Base-by-base conservation (phyloP, 1,140 invertebrate species). In the Formica selysi region DNA sequence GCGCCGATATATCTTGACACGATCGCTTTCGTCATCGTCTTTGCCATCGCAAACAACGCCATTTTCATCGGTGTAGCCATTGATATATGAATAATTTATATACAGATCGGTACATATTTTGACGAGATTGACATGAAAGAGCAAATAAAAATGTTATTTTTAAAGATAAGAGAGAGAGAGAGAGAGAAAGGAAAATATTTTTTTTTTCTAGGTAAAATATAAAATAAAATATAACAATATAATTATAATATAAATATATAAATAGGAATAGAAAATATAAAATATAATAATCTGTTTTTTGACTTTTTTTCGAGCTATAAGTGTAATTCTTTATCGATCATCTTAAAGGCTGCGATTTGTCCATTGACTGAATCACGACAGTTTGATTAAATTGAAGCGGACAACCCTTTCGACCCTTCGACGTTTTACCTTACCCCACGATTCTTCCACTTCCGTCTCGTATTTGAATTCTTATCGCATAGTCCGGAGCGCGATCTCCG, bases 401-500 rank as follows among this genome's bases (percentile, higher is more conserved):
- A 44, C 65, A 86, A 83, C 70, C 76, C 81, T 90, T 85, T 54
- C 54, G 48, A 44, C 51, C 54, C 19, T 78, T 67, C 16, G 62
- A 19, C 32, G 19, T 36, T 74, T 67, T 48, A 36, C 11, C 5
- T 26, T 22, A 51, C n/a, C 16, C n/a, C 13, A n/a, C n/a, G 48
- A 74, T 83, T 81, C 79, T 81, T 73, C 62, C 26, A 73, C 57
- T 65, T 88, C 48, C 68, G 76, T 22, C 79, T 73, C 61, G 85
- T 86, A 85, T 92, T 90, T 76, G 86, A 91, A 92, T 92, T 90
- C 87, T 89, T 92, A 91, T 93, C 90, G 59, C 73, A 65, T 36
- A 59, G 44, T 51, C 51, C 79, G 48, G 10, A 59, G 19, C 80
- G 71, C 78, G 89, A 93, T 93, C 86, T 91, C 48, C 76, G 87